A percentile compares a stretch with the other conserved stretches of the same genome.
Conservation (phyloP, 2,888 invertebrate genomes). For the Epiblema foenella region DNA sequence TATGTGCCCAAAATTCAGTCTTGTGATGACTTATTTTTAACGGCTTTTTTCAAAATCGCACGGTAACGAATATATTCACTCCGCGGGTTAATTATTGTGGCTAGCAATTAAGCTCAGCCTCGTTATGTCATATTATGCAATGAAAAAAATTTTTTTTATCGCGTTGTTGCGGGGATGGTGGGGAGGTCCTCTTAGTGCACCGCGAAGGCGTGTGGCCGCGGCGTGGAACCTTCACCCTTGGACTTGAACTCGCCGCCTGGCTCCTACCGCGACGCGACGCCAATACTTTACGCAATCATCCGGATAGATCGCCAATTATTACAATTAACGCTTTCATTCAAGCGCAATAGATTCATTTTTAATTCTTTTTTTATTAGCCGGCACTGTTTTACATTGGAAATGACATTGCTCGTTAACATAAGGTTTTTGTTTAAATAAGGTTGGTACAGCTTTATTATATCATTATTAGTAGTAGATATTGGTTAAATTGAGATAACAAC, state of each 20-base stretch:
- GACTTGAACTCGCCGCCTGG: constrained; percentile 75
- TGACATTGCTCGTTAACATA: background rate
- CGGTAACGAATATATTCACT: too few species aligned
- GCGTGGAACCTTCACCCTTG: constrained; percentile 80
- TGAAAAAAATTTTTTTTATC: background rate
- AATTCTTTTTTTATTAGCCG: background rate
- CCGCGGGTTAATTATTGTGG: too few species aligned
- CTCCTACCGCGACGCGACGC: constrained; percentile 47
- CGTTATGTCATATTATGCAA: background rate
- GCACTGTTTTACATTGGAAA: background rate
- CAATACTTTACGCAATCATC: constrained; percentile 67
- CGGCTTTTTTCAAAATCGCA: too few species aligned
- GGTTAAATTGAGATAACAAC: too few species aligned
- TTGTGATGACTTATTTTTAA: background rate
- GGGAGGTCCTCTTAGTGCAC: constrained; percentile 16
- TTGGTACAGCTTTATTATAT: background rate
- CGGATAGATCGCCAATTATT: constrained; percentile 65
- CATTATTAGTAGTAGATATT: too few species aligned
- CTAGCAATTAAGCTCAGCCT: background rate
- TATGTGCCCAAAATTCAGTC: background rate
- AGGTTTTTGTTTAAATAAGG: background rate
- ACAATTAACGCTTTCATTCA: constrained; percentile 52
- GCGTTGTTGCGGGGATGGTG: constrained; percentile 4
- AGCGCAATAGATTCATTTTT: constrained; percentile 11
- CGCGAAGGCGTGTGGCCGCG: constrained; percentile 43